Conservation (phyloP, 2,888 invertebrate species). For the Synergus itoensis region DNA sequence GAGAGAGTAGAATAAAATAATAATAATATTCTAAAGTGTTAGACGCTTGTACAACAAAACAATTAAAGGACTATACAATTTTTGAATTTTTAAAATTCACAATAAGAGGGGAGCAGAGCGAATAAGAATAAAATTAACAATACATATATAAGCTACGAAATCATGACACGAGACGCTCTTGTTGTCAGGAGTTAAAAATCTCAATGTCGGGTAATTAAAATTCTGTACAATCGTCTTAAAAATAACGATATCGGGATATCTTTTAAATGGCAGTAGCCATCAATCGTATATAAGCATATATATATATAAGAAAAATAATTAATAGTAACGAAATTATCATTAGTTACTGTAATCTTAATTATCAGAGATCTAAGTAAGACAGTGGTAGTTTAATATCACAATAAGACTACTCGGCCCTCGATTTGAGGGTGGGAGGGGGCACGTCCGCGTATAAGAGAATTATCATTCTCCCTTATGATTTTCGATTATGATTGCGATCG, state of each 20-base stretch:
- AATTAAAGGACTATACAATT: slow-evolving; percentile 23
- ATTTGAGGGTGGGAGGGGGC: slow-evolving; percentile 47
- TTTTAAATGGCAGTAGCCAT: slow-evolving; percentile 58
- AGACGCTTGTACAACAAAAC: neutral
- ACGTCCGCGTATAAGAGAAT: slow-evolving; percentile 50
- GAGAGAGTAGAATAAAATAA: neutral
- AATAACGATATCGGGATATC: slow-evolving; percentile 52
- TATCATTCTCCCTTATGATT: slow-evolving; percentile 29
- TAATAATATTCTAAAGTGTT: slow-evolving; percentile 1
- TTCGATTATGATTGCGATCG: neutral
- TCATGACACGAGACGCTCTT: slow-evolving; percentile 13
- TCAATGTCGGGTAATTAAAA: slow-evolving; percentile 44
- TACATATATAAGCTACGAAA: slow-evolving; percentile 35
- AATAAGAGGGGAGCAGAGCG: slow-evolving; percentile 45
- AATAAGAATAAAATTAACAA: slow-evolving; percentile 30
- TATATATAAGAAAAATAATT: slow-evolving; percentile 58
- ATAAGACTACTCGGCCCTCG: slow-evolving; percentile 78
- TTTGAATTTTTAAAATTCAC: slow-evolving; percentile 37
- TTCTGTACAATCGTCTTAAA: slow-evolving; percentile 43
- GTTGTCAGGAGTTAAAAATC: slow-evolving; percentile 15
- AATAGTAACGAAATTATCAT: slow-evolving; percentile 69
- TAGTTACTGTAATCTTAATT: slow-evolving; percentile 72
- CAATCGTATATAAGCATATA: slow-evolving; percentile 55
- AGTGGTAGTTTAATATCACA: slow-evolving; percentile 79
- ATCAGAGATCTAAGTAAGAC: slow-evolving; percentile 78